Evolutionary conservation across 2,113 vertebrate species (phyloP), one percentile per base, ranked within the genome.

Genomic region (Hyaena hyaena): DNA sequence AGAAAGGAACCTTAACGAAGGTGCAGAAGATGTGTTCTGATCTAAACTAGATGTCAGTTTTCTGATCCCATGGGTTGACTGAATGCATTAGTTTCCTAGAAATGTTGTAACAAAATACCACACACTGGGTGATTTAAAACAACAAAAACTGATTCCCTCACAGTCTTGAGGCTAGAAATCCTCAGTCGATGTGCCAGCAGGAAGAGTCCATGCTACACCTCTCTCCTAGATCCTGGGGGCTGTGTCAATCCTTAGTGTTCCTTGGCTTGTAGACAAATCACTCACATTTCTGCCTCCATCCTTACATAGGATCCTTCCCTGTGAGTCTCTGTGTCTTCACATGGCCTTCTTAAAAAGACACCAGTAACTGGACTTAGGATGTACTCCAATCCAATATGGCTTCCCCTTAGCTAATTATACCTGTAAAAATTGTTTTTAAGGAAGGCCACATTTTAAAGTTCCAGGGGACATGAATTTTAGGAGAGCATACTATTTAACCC

Each of bases 251-350:
- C 3, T 77, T 26, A 14, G 8, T 4, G 10, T 24, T 24, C 69
- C 2, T 39, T 24, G 31, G 7, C n/a, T 53, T 53, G 0, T 5
- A 45, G 33, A 73, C 3, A 3, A 3, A 14, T 19, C 10, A 11
- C 11, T 80, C 6, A 8, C 33, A 24, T 28, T 61, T 48, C 43
- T 33, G 9, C 11, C 10, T 58, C 5, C 2, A 23, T 74, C 10
- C 66, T 73, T 23, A 61, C 10, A 10, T 7, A 43, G 10, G 43
- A 9, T 24, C 19, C 8, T 43, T n/a, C 26, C 23, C 10, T n/a
- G 0, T 1, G 2, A 39, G 14, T 50, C 5, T 39, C 19, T 77
- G 11, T 76, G 4, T 31, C 50, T 83, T 35, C 10, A 28, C 4
- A 12, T 28, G 26, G 45, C 5, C 28, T 63, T 71, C 77, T 55